Conservation (phyloP, 2,113 vertebrate species). For the Lathamus discolor region DNA sequence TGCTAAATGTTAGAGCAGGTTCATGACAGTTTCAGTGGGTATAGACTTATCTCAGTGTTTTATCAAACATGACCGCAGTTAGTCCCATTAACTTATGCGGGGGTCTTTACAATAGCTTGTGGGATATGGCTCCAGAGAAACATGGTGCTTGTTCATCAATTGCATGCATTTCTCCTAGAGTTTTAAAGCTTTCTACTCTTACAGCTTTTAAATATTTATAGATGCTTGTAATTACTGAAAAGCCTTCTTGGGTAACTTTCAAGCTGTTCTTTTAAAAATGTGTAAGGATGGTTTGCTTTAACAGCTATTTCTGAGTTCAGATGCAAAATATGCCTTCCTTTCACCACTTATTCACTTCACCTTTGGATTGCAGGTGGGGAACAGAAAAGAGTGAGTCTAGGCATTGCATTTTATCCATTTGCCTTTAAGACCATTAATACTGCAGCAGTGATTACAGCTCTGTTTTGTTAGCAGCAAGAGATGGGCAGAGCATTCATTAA, state of each 20-base stretch:
- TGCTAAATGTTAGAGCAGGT: not conserved
- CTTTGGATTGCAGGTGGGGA: not conserved
- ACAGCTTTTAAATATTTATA: conserved; percentile 4
- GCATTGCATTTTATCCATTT: not conserved
- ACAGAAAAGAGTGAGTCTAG: not conserved
- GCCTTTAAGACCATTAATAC: not conserved
- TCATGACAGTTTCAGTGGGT: not conserved
- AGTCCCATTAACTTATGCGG: not conserved
- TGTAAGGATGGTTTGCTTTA: not conserved
- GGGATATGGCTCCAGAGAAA: not conserved
- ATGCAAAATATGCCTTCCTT: not conserved
- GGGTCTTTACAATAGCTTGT: not conserved
- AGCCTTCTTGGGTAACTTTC: not conserved
- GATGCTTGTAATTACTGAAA: not conserved
- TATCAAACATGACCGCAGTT: not conserved
- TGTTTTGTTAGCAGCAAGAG: not conserved
- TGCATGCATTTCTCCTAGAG: not conserved
- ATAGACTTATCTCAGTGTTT: not conserved
- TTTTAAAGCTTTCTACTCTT: not conserved
- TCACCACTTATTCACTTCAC: not conserved
- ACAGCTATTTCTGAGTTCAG: not conserved
- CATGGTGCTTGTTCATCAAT: not conserved
- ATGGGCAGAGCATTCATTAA: conserved; percentile 15
- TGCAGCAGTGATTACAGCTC: not conserved
- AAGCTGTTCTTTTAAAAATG: conserved; percentile 11